Percentiles rank a stretch among this genome's conserved stretches.
Evolutionary conservation across 2,888 invertebrate genomes (phyloP).

Genomic region (Caenorhabditis angaria): DNA sequence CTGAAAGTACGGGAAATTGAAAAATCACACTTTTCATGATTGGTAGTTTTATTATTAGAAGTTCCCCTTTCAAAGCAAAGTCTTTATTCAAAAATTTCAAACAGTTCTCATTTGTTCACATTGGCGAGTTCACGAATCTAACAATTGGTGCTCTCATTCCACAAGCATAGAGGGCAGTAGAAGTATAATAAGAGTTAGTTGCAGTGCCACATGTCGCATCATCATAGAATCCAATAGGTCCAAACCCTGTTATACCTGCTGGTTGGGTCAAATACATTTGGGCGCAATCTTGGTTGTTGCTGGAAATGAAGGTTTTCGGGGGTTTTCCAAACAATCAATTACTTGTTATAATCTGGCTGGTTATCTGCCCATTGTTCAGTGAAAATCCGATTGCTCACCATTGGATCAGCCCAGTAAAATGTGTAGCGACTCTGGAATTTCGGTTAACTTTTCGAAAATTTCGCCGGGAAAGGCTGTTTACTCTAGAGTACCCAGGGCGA

Average conservation of each 20-base stretch:
- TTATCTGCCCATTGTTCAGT: neutral
- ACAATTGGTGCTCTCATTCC: constrained; percentile 33
- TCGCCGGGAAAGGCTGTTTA: too few relatives aligned
- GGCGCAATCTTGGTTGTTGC: neutral
- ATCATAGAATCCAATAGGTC: neutral
- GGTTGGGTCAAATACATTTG: too few relatives aligned
- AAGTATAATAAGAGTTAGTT: too few relatives aligned
- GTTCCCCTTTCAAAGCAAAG: too few relatives aligned
- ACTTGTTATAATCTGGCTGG: neutral
- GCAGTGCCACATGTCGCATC: neutral
- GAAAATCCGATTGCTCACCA: neutral
- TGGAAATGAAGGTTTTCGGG: neutral
- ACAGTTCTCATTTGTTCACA: too few relatives aligned
- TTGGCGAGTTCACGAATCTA: constrained; percentile 31
- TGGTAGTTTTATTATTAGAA: too few relatives aligned
- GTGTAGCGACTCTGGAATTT: neutral
- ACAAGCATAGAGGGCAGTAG: neutral
- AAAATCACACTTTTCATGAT: too few relatives aligned
- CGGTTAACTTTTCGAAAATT: too few relatives aligned
- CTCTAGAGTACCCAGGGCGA: too few relatives aligned
- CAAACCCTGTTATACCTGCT: too few relatives aligned
- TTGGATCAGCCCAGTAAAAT: neutral
- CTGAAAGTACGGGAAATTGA: too few relatives aligned
- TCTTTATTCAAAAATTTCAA: too few relatives aligned
- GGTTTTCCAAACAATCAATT: neutral